A percentile compares a stretch with the other conserved stretches of the same genome.
Evolutionary conservation across 2,113 vertebrate species (phyloP).

Genomic region (Ursus arctos): DNA sequence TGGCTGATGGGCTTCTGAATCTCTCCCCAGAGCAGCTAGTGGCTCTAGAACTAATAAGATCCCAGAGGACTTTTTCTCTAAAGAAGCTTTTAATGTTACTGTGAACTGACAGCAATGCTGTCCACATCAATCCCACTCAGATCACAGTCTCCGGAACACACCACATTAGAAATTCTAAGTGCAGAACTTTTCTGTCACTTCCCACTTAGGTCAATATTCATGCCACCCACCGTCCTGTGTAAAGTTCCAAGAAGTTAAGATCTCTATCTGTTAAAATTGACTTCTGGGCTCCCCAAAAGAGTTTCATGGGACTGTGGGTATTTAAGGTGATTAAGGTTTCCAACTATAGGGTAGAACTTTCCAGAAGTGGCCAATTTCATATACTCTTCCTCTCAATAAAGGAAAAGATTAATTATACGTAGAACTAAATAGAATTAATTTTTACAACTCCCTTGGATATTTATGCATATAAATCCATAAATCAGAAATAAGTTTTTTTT

Average conservation of each 20-base stretch:
- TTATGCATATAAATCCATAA: conserved; percentile 41
- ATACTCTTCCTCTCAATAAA: conserved; percentile 39
- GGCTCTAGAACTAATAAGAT: conserved; percentile 47
- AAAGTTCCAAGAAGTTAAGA: neutral
- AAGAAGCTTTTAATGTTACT: neutral
- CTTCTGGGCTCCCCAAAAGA: neutral
- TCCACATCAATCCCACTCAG: conserved; percentile 7
- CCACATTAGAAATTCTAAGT: neutral
- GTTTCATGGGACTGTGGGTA: neutral
- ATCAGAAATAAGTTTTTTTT: conserved; percentile 31
- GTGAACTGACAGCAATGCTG: neutral
- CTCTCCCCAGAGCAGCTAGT: conserved; percentile 29
- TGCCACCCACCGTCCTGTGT: neutral
- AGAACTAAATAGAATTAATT: conserved; percentile 2
- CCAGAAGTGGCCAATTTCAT: neutral
- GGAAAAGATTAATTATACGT: conserved; percentile 39
- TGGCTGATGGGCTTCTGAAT: neutral
- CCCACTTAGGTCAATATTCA: neutral
- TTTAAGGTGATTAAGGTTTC: neutral
- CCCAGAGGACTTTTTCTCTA: neutral
- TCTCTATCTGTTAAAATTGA: neutral
- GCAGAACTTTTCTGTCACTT: neutral
- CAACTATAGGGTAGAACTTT: neutral
- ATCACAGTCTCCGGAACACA: neutral
- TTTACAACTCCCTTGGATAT: conserved; percentile 31